Conservation (phyloP, 92 coral and sea anemone species). For the Phenganax subtilis region DNA sequence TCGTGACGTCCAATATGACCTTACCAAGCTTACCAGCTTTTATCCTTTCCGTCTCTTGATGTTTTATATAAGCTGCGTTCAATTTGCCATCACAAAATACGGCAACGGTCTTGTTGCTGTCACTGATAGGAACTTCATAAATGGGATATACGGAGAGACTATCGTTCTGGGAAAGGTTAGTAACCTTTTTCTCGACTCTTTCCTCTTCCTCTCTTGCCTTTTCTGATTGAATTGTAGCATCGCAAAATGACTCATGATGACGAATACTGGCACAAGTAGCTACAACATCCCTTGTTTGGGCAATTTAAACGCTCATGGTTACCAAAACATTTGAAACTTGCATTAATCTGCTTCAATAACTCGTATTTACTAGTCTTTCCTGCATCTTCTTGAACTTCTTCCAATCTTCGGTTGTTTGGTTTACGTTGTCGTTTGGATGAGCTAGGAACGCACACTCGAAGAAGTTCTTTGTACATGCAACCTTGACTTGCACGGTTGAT, state of each 20-base stretch:
- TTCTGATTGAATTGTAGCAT: neutral
- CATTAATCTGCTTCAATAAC: conserved; percentile 18
- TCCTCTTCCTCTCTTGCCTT: neutral
- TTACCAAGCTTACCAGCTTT: conserved; percentile 29
- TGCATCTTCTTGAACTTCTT: conserved; percentile 24
- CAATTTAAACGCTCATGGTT: conserved; percentile 7
- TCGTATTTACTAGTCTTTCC: conserved; percentile 19
- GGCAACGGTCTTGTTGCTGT: neutral
- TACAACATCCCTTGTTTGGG: conserved; percentile 8
- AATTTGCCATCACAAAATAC: conserved; percentile 36
- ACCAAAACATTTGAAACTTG: conserved; percentile 28
- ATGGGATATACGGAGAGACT: conserved; percentile 6
- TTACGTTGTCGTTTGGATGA: conserved; percentile 27
- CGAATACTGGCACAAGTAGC: conserved; percentile 7
- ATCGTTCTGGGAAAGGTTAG: neutral
- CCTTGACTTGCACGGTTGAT: too few relatives aligned
- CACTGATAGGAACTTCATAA: conserved; percentile 9
- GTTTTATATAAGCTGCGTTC: conserved; percentile 31
- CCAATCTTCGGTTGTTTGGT: conserved; percentile 28
- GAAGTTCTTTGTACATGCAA: neutral
- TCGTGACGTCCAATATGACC: conserved; percentile 33
- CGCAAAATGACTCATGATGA: conserved; percentile 9
- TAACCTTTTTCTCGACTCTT: neutral
- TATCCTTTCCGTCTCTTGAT: conserved; percentile 35
- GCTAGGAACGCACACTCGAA: conserved; percentile 15